Percentiles rank a stretch among this genome's conserved stretches.
Evolutionary conservation across 2,797 vertebrate species (phyloP).

Genomic region (Melanitta fusca): DNA sequence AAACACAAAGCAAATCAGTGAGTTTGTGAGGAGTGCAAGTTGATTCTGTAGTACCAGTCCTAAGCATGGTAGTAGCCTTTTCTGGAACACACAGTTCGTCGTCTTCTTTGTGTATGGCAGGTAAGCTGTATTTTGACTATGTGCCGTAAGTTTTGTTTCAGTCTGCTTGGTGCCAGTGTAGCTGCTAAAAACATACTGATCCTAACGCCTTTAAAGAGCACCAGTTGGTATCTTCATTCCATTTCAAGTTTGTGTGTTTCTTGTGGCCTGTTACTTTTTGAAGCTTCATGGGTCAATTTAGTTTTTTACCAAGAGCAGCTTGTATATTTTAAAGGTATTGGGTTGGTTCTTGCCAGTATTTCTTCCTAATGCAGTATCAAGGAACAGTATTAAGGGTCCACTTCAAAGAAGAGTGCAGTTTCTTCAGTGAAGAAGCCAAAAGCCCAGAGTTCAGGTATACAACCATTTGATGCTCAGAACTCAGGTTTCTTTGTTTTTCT

Average conservation of each 20-base stretch:
- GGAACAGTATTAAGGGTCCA: conserved; percentile 60
- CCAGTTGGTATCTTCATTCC: conserved; percentile 73
- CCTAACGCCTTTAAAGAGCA: conserved; percentile 37
- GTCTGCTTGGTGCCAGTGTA: conserved; percentile 62
- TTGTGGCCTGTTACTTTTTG: conserved; percentile 6
- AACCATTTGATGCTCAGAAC: background rate
- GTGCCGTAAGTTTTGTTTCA: conserved; percentile 48
- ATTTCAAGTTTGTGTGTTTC: conserved; percentile 47
- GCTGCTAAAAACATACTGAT: conserved; percentile 50
- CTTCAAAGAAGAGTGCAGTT: background rate
- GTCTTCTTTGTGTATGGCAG: conserved; percentile 25
- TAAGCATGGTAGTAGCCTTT: conserved; percentile 48
- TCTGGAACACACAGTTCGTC: conserved; percentile 20
- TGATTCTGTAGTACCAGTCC: conserved; percentile 24
- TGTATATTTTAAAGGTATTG: background rate
- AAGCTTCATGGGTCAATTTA: background rate
- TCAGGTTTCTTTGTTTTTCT: background rate
- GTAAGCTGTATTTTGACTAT: conserved; percentile 46
- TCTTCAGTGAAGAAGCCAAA: conserved; percentile 55
- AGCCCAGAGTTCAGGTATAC: background rate
- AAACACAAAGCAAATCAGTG: background rate
- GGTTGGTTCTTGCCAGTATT: conserved; percentile 45
- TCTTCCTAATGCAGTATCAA: conserved; percentile 39
- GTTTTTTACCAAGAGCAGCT: conserved; percentile 45
- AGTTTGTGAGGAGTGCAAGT: conserved; percentile 57